Evolutionary conservation across 2,888 invertebrate genomes (phyloP), one percentile per base, ranked within the genome.

Genomic region (Proisotoma minuta): DNA sequence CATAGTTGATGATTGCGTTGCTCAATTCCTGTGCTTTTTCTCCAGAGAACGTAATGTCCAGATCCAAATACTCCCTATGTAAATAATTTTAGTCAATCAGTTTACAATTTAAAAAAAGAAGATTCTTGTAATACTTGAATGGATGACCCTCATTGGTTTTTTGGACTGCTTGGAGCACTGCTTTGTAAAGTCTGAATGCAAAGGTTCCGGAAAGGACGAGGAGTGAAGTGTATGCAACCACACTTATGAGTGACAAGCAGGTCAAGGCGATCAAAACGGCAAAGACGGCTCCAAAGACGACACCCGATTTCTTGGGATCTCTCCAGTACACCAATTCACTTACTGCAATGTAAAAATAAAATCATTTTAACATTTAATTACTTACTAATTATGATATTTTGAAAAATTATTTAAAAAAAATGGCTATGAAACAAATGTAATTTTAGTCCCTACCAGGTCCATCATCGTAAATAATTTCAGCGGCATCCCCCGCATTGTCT

Each of bases 261-360:
- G 94, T 90, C 80, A 99, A 86, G 76, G 96, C 91, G 80, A 97
- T 83, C 76, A 98, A 87, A 77, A 92, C 85, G 76, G 88, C 84
- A 77, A 98, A 84, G 74, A 91, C 87, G 74, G 87, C 87, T 77
- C 92, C 95, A 79, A 98, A 92, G 72, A 94, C 94, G 76, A 88
- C 86, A 74, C 93, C 98, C 72, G 94, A 91, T 81, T 90, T 92
- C 82, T 89, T 91, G 75, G 93, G 89, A 82, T 92, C 90, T 74
- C 96, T 87, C 98, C 98, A 99, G 84, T 98, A 97, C 79, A 99
- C 89, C 80, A 98, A 84, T 77, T 93, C 91, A 81, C 92, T 89
- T 85, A 92, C 92, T 92, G 83, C 8, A 85, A 85, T 74, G n/a
- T n/a, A 73, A 75, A 70, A 69, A 68, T 58, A 56, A 29, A 59